Evolutionary conservation across 2,113 vertebrate genomes (phyloP).

Genomic region (Dascyllus trimaculatus): DNA sequence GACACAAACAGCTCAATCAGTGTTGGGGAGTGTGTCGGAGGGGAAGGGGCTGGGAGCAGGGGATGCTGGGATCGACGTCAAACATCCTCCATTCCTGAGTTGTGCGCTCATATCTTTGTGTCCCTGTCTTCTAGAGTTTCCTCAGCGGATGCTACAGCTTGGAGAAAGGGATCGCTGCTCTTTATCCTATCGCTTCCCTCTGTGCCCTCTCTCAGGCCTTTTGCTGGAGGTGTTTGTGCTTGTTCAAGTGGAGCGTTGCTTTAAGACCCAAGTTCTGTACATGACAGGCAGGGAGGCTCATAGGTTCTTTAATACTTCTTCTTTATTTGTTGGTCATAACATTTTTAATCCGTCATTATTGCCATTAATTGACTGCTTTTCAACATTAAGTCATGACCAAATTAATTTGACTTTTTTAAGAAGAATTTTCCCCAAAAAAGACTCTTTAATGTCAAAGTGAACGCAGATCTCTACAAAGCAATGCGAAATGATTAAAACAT

Average conservation of each 20-base stretch:
- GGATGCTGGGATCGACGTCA: conserved; percentile 81
- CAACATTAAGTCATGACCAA: too few species aligned
- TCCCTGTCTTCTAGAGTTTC: conserved; percentile 81
- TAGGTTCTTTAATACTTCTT: background rate
- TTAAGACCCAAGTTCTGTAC: background rate
- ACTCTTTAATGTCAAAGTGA: too few species aligned
- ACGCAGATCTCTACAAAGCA: too few species aligned
- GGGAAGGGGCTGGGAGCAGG: conserved; percentile 63
- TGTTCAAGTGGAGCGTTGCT: conserved; percentile 9
- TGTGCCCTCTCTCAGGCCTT: conserved; percentile 32
- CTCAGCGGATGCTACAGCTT: conserved; percentile 74
- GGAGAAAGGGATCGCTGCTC: conserved; percentile 67
- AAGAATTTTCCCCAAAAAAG: too few species aligned
- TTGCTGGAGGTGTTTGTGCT: conserved; percentile 34
- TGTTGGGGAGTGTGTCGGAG: conserved; percentile 64
- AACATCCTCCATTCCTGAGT: conserved; percentile 88
- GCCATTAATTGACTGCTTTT: too few species aligned
- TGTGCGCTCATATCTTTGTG: conserved; percentile 82
- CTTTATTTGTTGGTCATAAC: background rate
- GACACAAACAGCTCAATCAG: conserved; percentile 78
- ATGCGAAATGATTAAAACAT: too few species aligned
- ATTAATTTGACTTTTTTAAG: too few species aligned
- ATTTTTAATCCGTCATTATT: too few species aligned
- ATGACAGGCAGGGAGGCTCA: background rate
- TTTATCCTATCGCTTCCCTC: conserved; percentile 68